These are phyloP conservation scores for Aepyceros melampus DNA, from an alignment of 2,113 vertebrate genomes.

Conservation along the genomic window DNA sequence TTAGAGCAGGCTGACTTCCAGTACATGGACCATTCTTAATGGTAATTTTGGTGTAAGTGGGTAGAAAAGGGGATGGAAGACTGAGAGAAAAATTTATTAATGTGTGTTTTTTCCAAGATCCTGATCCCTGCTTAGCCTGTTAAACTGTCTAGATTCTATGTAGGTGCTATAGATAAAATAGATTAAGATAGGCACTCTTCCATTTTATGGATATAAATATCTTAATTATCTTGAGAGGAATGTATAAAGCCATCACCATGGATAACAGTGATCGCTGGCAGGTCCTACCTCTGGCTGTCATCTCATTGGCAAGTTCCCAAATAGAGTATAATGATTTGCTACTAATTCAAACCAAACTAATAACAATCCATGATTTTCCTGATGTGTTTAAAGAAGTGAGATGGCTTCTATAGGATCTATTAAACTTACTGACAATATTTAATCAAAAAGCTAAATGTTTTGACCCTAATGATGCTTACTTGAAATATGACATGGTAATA, in stretches of 20 bases:
- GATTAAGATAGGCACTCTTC: slow-evolving; percentile 50
- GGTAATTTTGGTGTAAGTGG: background rate
- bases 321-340: slow-evolving; percentile 45
- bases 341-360: slow-evolving; percentile 42
- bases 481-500: background rate
- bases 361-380: slow-evolving; percentile 23
- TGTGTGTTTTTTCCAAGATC: background rate
- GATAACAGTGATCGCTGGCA: slow-evolving; percentile 23
- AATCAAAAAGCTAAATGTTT: background rate
- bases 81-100: slow-evolving; percentile 40
- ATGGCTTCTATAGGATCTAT: background rate
- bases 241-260: slow-evolving; percentile 9
- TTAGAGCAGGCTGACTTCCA: background rate
- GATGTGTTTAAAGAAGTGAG: background rate
- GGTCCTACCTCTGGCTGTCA: slow-evolving; percentile 57
- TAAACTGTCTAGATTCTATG: slow-evolving; percentile 52
- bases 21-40: slow-evolving; percentile 5
- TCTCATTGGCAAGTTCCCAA: slow-evolving; percentile 62
- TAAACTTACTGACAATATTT: background rate
- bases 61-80: background rate
- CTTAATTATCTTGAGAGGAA: slow-evolving; percentile 69
- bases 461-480: background rate
- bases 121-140: slow-evolving; percentile 16
- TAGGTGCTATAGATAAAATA: slow-evolving; percentile 35
- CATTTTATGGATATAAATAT: slow-evolving; percentile 65